phyloP scores from a whole-genome alignment of 2,888 invertebrate species.

The Tetanocera ferruginea region DNA sequence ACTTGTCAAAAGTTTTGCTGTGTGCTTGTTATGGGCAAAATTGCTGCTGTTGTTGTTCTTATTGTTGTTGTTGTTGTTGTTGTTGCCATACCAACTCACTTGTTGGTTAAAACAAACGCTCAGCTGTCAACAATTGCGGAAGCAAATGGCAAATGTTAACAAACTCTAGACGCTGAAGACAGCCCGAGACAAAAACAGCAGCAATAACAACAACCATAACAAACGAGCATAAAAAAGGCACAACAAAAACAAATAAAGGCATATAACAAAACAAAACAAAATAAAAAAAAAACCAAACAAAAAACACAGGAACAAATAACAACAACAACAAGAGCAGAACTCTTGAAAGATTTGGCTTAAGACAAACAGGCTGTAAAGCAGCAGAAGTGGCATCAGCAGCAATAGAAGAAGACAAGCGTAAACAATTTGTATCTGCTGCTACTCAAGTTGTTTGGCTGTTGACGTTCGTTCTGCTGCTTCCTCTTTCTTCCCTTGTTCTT shows the following conservation, averaged over 20 bases:
- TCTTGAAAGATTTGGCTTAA: constrained; percentile 29
- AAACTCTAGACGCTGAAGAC: neutral
- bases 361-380: constrained; percentile 50
- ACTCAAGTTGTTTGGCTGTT: neutral
- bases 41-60: neutral
- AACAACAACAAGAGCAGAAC: neutral
- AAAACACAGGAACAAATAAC: neutral
- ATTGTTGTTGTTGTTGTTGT: constrained; percentile 8
- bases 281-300: neutral
- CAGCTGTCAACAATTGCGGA: constrained; percentile 27
- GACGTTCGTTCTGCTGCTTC: neutral
- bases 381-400: neutral
- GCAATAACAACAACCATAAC: constrained; percentile 34
- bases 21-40: neutral
- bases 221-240: neutral
- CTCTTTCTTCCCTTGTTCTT: neutral
- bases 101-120: constrained; percentile 19
- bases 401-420: neutral
- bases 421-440: constrained; percentile 5
- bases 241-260: neutral
- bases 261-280: neutral
- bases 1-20: constrained; percentile 8
- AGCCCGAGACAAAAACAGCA: constrained; percentile 23
- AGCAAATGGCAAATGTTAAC: constrained; percentile 32
- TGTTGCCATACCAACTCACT: constrained; percentile 1